Base-by-base conservation (phyloP, 2,888 invertebrate species). In the Neria commutata region DNA sequence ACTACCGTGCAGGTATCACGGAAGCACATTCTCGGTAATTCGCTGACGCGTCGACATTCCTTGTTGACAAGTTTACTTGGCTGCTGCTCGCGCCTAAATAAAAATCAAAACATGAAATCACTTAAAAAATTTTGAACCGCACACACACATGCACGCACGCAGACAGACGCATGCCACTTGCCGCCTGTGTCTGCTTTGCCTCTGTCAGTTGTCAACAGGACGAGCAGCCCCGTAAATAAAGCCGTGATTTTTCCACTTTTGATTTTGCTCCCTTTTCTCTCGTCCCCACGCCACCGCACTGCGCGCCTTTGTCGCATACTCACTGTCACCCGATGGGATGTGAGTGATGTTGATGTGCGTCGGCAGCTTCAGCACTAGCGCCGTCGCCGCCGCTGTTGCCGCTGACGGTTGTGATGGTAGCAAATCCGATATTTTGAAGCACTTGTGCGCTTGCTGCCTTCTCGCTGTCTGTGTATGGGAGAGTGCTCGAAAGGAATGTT, bases 391-490 rank as follows among this genome's bases (percentile, higher is more conserved):
- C n/a, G n/a, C n/a, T n/a, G n/a, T n/a, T n/a, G n/a, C n/a, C n/a
- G n/a, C n/a, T n/a, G 37, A 21, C 45, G 48, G 65, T 62, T 63
- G 59, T 51, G 56, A 59, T 66, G 63, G 56, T 59, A 62, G 58
- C 54, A 64, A 66, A 66, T 62, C 63, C 63, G 57, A 60, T 65
- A 62, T 58, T 63, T 57, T 56, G 60, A 62, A 57, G 55, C 56
- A 62, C 59, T 64, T 63, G 42, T 29, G 6, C 29, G 29, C 6
- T 29, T 6, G 29, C 29, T 29, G 6, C n/a, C n/a, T n/a, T 11
- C 29, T 8, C 29, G 11, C 29, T 42, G 42, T 42, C 19, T 14
- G 8, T 37, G 11, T 10, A 14, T 6, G 37, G 29, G 37, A 8
- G 37, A n/a, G n/a, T 37, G 8, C 37, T n/a, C n/a, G n/a, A n/a